Evolutionary conservation across 2,113 vertebrate genomes (phyloP).

Genomic region (Cyprinus carpio): DNA sequence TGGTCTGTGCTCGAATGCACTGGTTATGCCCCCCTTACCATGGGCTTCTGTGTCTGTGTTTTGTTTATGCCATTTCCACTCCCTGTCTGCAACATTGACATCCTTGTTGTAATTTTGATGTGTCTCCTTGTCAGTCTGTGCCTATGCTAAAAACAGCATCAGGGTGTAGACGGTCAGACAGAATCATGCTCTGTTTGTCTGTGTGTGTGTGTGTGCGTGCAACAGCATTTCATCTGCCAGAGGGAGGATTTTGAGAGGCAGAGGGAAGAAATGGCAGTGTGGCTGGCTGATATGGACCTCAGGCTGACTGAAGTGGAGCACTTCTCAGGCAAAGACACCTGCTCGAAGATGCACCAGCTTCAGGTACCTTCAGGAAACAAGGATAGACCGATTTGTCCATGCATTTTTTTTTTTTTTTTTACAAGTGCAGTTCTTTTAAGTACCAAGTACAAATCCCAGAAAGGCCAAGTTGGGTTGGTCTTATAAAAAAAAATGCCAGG

Average conservation of each 20-base stretch:
- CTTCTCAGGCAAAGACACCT: slow-evolving; percentile 66
- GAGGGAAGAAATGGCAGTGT: slow-evolving; percentile 72
- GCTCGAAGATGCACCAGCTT: slow-evolving; percentile 73
- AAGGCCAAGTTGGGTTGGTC: no score
- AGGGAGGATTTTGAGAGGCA: slow-evolving; percentile 77
- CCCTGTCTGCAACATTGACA: not conserved
- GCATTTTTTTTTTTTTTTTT: no score
- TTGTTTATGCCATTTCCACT: slow-evolving; percentile 27
- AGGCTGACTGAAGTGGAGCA: slow-evolving; percentile 73
- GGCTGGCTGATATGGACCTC: slow-evolving; percentile 76
- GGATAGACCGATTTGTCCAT: not conserved
- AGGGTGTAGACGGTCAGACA: slow-evolving; percentile 13
- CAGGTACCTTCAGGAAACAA: slow-evolving; percentile 65
- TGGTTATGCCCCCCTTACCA: not conserved
- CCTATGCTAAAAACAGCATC: slow-evolving; percentile 27
- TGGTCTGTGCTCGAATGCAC: not conserved
- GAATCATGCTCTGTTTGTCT: not conserved
- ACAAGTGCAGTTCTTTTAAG: not conserved
- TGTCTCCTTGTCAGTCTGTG: not conserved
- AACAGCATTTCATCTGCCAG: slow-evolving; percentile 71
- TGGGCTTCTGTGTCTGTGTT: slow-evolving; percentile 9
- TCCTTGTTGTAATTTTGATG: slow-evolving; percentile 33
- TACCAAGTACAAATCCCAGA: not conserved
- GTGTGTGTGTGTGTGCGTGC: not conserved
- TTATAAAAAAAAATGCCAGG: no score